These are phyloP conservation scores for Suricata suricatta DNA, from an alignment of 2,113 vertebrate species.

Conservation along the genomic window DNA sequence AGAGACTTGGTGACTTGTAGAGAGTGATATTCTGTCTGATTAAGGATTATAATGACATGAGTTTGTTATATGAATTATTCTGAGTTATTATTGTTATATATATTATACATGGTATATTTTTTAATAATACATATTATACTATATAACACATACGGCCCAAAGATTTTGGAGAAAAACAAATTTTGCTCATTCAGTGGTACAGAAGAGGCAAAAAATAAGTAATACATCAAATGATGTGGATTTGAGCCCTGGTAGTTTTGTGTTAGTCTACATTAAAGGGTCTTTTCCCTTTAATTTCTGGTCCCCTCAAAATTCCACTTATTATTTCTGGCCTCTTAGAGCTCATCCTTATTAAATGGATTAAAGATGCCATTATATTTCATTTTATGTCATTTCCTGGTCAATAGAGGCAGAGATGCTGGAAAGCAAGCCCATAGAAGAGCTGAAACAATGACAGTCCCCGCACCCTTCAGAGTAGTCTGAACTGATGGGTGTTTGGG, in stretches of 20 bases:
- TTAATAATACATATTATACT: not conserved
- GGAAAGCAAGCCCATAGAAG: not conserved
- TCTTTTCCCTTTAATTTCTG: not conserved
- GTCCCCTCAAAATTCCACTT: not conserved
- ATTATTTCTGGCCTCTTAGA: not conserved
- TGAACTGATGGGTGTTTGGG: rapidly evolving
- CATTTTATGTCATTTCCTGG: not conserved
- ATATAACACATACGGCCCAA: not conserved
- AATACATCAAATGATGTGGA: not conserved
- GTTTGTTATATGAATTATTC: not conserved
- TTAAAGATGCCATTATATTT: not conserved
- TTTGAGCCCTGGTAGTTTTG: not conserved
- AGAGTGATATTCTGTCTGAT: not conserved
- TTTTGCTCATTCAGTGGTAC: not conserved
- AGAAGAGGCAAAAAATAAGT: not conserved
- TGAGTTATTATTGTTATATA: not conserved
- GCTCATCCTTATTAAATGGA: not conserved
- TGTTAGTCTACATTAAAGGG: not conserved
- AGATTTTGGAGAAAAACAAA: not conserved
- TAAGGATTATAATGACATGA: not conserved
- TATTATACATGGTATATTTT: not conserved
- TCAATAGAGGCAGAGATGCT: not conserved
- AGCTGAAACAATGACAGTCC: rapidly evolving
- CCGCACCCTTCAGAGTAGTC: not conserved
- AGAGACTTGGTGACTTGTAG: not conserved